Evolutionary conservation across 2,888 invertebrate genomes (phyloP), one percentile per base, ranked within the genome.

Genomic region (Gymnosoma rotundatum): DNA sequence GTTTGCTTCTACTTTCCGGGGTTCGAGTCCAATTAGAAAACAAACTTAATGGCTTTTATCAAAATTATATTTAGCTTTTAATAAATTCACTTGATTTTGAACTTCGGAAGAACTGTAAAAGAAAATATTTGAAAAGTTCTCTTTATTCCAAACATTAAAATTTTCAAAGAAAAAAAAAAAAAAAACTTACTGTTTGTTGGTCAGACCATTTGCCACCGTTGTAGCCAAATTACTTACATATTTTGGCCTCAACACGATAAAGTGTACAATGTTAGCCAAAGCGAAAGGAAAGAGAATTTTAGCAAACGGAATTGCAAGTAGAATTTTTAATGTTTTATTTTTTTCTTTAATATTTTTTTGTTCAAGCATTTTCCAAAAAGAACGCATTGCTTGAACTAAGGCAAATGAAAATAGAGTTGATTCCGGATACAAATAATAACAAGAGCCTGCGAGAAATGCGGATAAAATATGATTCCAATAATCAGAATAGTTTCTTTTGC

Each of bases 381-480:
- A 87, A 21, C 88, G 88, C 16, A 87, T 80, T 14, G 88, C 84
- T 52, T 88, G 83, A 20, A 89, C 72, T 8, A 90, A 18, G 0
- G 87, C 88, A 83, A 89, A 90, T 36, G 88, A 86, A 12, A 90
- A 78, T 5, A 90, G 73, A 0, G 88, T 86, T 6, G 87, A 64
- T 69, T 88, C 89, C 0, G 91, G 89, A 76, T 86, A 88, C 45
- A 88, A 88, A 8, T 86, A 58, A 64, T 87, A 91, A 8, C 88
- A 88, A 0, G 87, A 56, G 0, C 91, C 91, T 9, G 89, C 89
- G 0, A 90, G 21, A 72, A 90, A 90, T n/a, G 88, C 87, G 7
- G 90, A 87, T 21, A 87, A 3, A 0, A 88, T 58, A 78, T 91
- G 90, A 60, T 88, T 88, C 0, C 54, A 5, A 14, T 73, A 70